Evolutionary conservation across 2,113 vertebrate species (phyloP).

Genomic region (Puffinus mauretanicus): DNA sequence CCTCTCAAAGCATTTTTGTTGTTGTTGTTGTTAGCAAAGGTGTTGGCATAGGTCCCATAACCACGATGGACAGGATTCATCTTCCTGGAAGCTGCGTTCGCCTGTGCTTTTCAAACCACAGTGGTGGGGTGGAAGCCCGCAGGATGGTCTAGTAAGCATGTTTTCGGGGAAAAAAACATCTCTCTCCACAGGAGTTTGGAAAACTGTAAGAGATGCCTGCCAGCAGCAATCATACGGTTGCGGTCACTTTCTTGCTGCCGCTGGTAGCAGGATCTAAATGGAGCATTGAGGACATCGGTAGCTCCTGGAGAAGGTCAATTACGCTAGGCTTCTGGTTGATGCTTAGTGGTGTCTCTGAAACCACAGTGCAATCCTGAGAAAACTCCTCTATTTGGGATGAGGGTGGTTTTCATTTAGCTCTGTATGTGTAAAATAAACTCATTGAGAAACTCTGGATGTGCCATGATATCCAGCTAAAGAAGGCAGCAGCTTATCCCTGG

Average conservation of each 20-base stretch:
- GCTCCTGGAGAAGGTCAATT: not conserved
- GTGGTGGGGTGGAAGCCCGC: not conserved
- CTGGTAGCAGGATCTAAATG: not conserved
- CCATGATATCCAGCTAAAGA: not conserved
- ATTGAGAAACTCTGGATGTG: not conserved
- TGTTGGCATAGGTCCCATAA: not conserved
- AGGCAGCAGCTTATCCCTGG: not conserved
- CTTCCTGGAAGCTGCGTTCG: not conserved
- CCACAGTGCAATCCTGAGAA: not conserved
- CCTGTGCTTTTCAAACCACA: not conserved
- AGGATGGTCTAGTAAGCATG: not conserved
- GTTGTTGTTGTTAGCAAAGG: not conserved
- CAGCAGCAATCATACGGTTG: not conserved
- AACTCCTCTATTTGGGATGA: not conserved
- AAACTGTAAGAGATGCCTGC: not conserved
- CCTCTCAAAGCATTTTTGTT: not conserved
- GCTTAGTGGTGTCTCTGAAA: not conserved
- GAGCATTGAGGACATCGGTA: not conserved
- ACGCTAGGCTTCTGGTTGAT: not conserved
- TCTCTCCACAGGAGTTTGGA: not conserved
- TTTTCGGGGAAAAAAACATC: not conserved
- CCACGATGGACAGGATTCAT: not conserved
- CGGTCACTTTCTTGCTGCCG: not conserved
- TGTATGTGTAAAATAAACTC: not conserved
- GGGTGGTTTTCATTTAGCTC: not conserved